These are phyloP conservation scores for Martes martes DNA, from an alignment of 2,113 vertebrate genomes.

Conservation along the genomic window DNA sequence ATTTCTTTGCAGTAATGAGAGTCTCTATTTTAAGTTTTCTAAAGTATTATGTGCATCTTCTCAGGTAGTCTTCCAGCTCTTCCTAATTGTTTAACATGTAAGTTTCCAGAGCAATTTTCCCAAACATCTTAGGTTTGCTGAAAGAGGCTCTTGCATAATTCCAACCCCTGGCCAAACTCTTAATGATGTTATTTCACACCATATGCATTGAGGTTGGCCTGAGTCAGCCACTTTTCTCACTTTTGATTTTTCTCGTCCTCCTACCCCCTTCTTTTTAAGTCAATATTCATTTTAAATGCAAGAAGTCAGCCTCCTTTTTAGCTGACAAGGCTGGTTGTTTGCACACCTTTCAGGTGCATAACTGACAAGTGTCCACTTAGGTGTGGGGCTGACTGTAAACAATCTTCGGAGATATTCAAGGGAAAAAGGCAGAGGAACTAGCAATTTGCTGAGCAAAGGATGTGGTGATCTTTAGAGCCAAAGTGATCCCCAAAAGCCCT, in stretches of 20 bases:
- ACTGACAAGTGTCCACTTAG: constrained; percentile 81
- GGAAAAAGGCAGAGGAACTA: constrained; percentile 61
- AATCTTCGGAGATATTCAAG: constrained; percentile 72
- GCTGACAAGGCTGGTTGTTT: constrained; percentile 80
- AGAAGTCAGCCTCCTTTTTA: constrained; percentile 81
- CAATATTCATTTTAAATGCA: constrained; percentile 86
- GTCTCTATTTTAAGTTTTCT: neutral
- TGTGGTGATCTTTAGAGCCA: constrained; percentile 70
- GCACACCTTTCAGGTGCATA: constrained; percentile 74
- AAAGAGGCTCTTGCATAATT: constrained; percentile 68
- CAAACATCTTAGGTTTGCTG: constrained; percentile 61
- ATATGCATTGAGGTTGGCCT: constrained; percentile 71
- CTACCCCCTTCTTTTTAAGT: constrained; percentile 72
- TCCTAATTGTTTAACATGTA: neutral
- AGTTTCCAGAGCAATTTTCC: constrained; percentile 35
- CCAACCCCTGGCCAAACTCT: constrained; percentile 70
- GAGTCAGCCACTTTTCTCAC: constrained; percentile 80
- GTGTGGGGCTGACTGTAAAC: constrained; percentile 71
- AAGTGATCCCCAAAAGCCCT: constrained; percentile 66
- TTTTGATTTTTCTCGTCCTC: constrained; percentile 76
- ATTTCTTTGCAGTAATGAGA: neutral
- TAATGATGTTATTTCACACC: constrained; percentile 81
- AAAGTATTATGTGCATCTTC: neutral
- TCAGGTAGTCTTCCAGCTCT: neutral
- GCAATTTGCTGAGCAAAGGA: constrained; percentile 76